Evolutionary conservation across 2,888 invertebrate genomes (phyloP).

Genomic region (Ganaspis brasiliensis): DNA sequence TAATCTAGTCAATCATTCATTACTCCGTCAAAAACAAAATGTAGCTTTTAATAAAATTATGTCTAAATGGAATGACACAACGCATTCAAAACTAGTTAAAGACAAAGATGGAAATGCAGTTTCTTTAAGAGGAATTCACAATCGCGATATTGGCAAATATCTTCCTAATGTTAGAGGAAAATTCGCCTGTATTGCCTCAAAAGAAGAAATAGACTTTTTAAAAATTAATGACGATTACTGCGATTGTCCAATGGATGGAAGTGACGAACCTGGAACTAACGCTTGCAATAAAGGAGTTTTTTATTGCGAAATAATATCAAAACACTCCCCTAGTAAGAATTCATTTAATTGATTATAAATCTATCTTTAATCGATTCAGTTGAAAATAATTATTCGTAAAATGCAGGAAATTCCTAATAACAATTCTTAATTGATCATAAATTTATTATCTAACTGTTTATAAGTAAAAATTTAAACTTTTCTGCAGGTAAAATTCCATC

Average conservation of each 20-base stretch:
- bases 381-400: too few species aligned
- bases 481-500: slow-evolving; percentile 84
- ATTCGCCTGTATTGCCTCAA: slow-evolving; percentile 81
- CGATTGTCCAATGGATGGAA: slow-evolving; percentile 89
- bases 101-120: slow-evolving; percentile 63
- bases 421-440: too few species aligned
- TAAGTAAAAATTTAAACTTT: slow-evolving; percentile 10
- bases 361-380: too few species aligned
- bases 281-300: slow-evolving; percentile 94
- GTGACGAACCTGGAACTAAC: slow-evolving; percentile 92
- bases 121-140: slow-evolving; percentile 77
- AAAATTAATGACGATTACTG: slow-evolving; percentile 92
- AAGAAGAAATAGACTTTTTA: slow-evolving; percentile 81
- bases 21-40: slow-evolving; percentile 50
- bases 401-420: too few species aligned
- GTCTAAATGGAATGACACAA: slow-evolving; percentile 64
- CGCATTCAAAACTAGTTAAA: slow-evolving; percentile 65
- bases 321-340: slow-evolving; percentile 54
- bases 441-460: too few species aligned
- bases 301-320: slow-evolving; percentile 84
- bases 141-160: slow-evolving; percentile 80
- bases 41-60: slow-evolving; percentile 46
- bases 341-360: slow-evolving; percentile 34
- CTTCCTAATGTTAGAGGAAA: slow-evolving; percentile 80
- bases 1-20: slow-evolving; percentile 39